A percentile compares a stretch with the other conserved stretches of the same genome.
Evolutionary conservation across 1,140 invertebrate genomes (phyloP).

Genomic region (Papilio helenus): DNA sequence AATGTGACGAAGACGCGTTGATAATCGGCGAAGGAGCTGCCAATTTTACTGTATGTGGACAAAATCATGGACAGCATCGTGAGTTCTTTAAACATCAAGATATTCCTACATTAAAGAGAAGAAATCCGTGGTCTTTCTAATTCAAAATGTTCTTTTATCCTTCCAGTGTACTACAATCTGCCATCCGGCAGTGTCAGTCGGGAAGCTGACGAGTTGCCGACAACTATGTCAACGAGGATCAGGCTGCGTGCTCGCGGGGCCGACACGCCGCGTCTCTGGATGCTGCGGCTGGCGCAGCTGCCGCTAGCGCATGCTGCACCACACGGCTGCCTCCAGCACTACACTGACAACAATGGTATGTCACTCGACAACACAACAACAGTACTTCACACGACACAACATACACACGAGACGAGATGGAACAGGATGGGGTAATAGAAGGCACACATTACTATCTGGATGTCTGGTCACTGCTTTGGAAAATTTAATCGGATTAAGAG

Average conservation of each 20-base stretch:
- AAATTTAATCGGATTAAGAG: too few species aligned
- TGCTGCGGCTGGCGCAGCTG: constrained; percentile 88
- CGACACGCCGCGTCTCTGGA: constrained; percentile 88
- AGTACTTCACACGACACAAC: neutral
- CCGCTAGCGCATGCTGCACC: constrained; percentile 89
- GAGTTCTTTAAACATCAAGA: constrained; percentile 61
- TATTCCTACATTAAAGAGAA: too few species aligned
- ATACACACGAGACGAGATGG: neutral
- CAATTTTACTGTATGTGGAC: constrained; percentile 88
- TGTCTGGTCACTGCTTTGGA: too few species aligned
- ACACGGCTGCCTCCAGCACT: constrained; percentile 89
- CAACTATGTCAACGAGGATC: constrained; percentile 48
- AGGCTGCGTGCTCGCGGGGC: constrained; percentile 81
- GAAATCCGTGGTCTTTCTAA: too few species aligned
- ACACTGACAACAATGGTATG: constrained; percentile 83
- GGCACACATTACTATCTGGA: too few species aligned
- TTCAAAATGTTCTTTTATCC: neutral
- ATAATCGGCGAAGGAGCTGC: constrained; percentile 85
- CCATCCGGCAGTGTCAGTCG: constrained; percentile 53
- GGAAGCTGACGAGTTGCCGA: constrained; percentile 59
- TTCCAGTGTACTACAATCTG: constrained; percentile 70
- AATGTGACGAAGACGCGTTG: constrained; percentile 88
- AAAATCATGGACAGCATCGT: constrained; percentile 93
- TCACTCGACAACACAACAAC: neutral
- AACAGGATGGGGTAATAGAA: too few species aligned